These are phyloP conservation scores for Brachymystax lenok DNA, from an alignment of 2,797 vertebrate genomes.

Conservation along the genomic window DNA sequence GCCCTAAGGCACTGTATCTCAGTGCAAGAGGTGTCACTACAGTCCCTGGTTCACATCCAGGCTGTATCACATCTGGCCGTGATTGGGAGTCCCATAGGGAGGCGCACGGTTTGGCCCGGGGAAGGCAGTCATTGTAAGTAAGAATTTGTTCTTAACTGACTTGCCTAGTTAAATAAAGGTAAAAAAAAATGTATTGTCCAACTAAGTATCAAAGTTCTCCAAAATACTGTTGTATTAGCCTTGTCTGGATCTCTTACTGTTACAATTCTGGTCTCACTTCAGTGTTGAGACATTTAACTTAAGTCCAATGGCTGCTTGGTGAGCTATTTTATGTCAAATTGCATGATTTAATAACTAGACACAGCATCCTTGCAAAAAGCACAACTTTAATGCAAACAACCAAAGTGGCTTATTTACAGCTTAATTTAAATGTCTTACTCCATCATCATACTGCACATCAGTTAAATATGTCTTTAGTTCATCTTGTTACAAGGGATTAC, in stretches of 20 bases:
- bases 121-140: no score
- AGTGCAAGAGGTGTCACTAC: no score
- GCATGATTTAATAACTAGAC: conserved; percentile 72
- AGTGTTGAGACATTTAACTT: conserved; percentile 10
- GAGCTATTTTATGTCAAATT: conserved; percentile 65
- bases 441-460: conserved; percentile 47
- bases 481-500: conserved; percentile 73
- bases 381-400: conserved; percentile 43
- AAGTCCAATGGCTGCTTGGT: conserved; percentile 47
- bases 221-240: background rate
- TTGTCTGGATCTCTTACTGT: background rate
- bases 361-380: conserved; percentile 31
- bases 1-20: no score
- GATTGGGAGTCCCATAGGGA: no score
- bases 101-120: no score
- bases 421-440: conserved; percentile 54
- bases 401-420: conserved; percentile 70
- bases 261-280: conserved; percentile 21
- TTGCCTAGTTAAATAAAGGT: no score
- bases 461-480: conserved; percentile 41
- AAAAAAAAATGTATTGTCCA: background rate
- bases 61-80: no score
- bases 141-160: no score
- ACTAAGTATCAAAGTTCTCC: background rate
- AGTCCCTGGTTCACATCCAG: no score